Conservation (phyloP, 2,888 invertebrate species). For the Mechanitis mazaeus region DNA sequence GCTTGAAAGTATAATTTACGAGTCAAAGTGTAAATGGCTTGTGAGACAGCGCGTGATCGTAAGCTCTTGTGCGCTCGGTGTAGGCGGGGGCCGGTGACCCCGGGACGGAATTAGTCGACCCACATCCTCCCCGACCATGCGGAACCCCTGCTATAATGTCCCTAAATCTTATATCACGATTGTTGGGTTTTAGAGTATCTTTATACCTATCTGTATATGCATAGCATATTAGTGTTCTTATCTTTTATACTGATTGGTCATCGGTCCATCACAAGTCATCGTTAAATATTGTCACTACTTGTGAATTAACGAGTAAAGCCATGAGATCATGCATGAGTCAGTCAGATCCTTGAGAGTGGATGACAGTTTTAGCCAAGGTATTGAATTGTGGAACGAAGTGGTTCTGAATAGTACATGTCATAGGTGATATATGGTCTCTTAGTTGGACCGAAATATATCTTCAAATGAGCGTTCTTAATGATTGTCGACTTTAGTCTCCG, state of each 20-base stretch:
- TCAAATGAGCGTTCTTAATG: neutral
- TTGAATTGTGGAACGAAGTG: neutral
- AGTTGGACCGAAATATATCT: constrained; percentile 1
- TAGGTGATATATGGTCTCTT: constrained; percentile 1
- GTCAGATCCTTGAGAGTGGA: neutral
- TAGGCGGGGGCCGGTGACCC: constrained; percentile 50
- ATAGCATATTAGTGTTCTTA: too few relatives aligned
- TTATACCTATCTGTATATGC: too few relatives aligned
- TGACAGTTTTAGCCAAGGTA: constrained; percentile 2
- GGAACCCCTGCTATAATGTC: constrained; percentile 20
- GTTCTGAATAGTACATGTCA: neutral
- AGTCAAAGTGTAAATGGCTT: neutral
- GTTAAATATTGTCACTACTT: too few relatives aligned
- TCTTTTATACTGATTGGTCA: too few relatives aligned
- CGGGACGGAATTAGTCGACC: constrained; percentile 62
- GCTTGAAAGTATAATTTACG: neutral
- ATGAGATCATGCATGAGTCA: neutral
- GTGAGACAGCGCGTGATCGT: constrained; percentile 28
- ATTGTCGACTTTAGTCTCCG: neutral
- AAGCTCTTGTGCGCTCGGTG: constrained; percentile 13
- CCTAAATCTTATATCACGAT: constrained; percentile 5
- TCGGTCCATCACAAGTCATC: too few relatives aligned
- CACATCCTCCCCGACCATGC: constrained; percentile 38
- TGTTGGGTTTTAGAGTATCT: too few relatives aligned
- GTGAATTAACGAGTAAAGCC: neutral